Evolutionary conservation across 2,888 invertebrate species (phyloP).

Genomic region (Philhelius pedissequus): DNA sequence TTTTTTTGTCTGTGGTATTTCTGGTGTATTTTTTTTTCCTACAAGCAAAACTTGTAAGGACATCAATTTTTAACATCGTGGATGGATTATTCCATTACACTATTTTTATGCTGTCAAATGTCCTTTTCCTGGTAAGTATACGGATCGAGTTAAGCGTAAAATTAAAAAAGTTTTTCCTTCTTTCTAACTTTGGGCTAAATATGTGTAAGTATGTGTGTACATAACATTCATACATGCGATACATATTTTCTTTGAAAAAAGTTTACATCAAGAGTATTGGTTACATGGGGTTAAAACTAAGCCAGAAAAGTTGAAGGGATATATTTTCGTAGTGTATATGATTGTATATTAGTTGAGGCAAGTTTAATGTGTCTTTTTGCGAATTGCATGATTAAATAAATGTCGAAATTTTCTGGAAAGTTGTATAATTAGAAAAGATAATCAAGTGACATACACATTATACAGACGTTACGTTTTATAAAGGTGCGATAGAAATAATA

Average conservation of each 20-base stretch:
- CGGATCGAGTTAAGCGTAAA: constrained; percentile 42
- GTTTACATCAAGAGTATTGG: neutral
- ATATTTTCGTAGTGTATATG: neutral
- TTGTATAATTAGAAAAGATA: constrained; percentile 7
- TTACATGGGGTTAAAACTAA: neutral
- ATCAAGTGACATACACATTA: neutral
- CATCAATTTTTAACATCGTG: constrained; percentile 33
- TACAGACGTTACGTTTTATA: neutral
- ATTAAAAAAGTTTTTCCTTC: constrained; percentile 41
- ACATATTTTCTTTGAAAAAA: neutral
- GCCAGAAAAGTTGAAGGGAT: neutral
- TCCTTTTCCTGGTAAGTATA: neutral
- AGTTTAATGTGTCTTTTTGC: constrained; percentile 5
- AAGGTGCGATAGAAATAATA: neutral
- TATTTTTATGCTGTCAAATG: constrained; percentile 41
- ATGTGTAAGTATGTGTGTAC: too few species aligned
- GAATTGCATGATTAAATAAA: constrained; percentile 54
- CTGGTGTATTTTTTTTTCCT: neutral
- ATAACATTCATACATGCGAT: neutral
- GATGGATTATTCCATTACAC: constrained; percentile 42
- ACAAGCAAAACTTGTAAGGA: constrained; percentile 18
- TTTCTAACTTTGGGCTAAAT: neutral
- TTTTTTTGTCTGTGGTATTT: neutral
- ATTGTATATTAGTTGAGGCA: neutral
- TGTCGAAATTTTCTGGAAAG: constrained; percentile 2